Evolutionary conservation across 2,888 invertebrate species (phyloP).

Genomic region (Lasioglossum morio): DNA sequence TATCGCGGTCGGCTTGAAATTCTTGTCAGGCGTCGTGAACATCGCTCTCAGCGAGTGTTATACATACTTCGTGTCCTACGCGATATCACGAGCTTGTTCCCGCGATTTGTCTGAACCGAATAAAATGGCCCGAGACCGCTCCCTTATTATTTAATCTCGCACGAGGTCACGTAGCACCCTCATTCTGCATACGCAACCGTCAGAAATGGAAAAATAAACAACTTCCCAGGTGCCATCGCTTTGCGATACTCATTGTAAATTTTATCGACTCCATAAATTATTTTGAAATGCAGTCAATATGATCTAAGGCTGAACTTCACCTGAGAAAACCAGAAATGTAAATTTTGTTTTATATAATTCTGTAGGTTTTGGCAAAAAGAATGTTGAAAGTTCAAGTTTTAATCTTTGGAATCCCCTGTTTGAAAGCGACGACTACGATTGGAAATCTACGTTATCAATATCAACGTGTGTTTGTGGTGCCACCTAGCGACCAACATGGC

Average conservation of each 20-base stretch:
- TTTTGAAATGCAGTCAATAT: not conserved
- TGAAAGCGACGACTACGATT: no score
- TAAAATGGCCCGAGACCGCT: not conserved
- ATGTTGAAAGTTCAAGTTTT: no score
- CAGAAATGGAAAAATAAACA: slow-evolving; percentile 5
- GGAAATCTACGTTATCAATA: no score
- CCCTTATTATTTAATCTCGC: slow-evolving; percentile 20
- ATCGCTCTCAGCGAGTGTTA: slow-evolving; percentile 77
- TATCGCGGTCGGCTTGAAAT: slow-evolving; percentile 73
- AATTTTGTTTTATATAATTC: no score
- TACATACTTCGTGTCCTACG: slow-evolving; percentile 67
- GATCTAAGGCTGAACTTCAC: no score
- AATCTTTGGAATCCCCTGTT: no score
- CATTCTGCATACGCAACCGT: not conserved
- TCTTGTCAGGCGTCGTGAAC: slow-evolving; percentile 77
- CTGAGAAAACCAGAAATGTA: no score
- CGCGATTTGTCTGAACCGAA: slow-evolving; percentile 77
- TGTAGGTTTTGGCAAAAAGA: no score
- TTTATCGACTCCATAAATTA: not conserved
- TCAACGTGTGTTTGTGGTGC: no score
- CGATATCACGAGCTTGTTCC: slow-evolving; percentile 71
- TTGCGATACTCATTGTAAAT: no score
- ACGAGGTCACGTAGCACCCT: not conserved
- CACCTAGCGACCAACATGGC: no score
- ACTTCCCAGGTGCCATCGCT: not conserved